Conservation (phyloP, 2,113 vertebrate species). For the Pyxicephalus adspersus region DNA sequence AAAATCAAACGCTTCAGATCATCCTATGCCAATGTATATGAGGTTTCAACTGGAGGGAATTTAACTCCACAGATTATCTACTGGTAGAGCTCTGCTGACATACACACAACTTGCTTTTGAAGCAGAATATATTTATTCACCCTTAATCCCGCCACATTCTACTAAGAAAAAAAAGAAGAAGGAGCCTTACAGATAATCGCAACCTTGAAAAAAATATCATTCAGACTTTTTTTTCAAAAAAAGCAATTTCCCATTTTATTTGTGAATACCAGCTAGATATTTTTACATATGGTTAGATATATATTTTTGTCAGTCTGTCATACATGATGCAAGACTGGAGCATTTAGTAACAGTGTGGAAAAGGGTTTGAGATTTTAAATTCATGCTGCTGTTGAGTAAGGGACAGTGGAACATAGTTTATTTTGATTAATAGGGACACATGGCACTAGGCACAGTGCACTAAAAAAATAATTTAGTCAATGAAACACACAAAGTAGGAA, state of each 20-base stretch:
- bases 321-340: too few relatives aligned
- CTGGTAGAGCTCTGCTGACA: constrained; percentile 38
- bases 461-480: too few relatives aligned
- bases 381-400: background rate
- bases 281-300: too few relatives aligned
- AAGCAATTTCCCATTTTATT: background rate
- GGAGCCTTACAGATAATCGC: background rate
- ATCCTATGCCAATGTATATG: constrained; percentile 30
- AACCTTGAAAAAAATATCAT: constrained; percentile 8
- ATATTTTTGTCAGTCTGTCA: too few relatives aligned
- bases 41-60: constrained; percentile 34
- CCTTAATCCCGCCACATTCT: constrained; percentile 36
- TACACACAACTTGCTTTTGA: constrained; percentile 37
- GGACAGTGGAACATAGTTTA: background rate
- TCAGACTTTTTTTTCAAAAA: background rate
- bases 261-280: background rate
- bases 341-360: background rate
- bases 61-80: constrained; percentile 52
- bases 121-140: constrained; percentile 37
- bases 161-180: background rate
- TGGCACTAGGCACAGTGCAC: too few relatives aligned
- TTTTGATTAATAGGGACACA: too few relatives aligned
- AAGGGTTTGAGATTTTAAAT: background rate
- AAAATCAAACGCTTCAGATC: constrained; percentile 40
- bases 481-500: too few relatives aligned